Evolutionary conservation across 2,797 vertebrate genomes (phyloP), one percentile per base, ranked within the genome.

Genomic region (Lepilemur ruficaudatus): DNA sequence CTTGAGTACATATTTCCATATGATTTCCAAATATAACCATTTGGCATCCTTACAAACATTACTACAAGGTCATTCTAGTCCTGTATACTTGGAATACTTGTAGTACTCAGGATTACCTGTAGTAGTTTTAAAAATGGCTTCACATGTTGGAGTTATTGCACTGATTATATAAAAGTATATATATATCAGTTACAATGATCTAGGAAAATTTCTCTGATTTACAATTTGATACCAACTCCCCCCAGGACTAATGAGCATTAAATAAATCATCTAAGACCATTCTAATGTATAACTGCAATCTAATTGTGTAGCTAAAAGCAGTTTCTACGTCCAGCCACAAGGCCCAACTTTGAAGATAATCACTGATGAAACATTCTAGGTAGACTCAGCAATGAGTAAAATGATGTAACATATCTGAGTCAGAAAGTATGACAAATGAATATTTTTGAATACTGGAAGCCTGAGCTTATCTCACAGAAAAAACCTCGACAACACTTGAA

Each of bases 341-440:
- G 69, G 79, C 67, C 63, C 78, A 75, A 23, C 2, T 69, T 46
- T 48, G 85, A 82, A 83, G 73, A 89, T 38, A 55, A 63, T 69
- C 61, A 35, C 48, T 48, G 82, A 82, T 95, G 92, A 97, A 94
- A 59, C 82, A 41, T 20, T 76, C 84, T 25, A 70, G 88, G 63
- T 35, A 87, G 80, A 95, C 43, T 93, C 78, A 87, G 91, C 83
- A 94, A 48, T 93, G 50, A 90, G 94, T 17, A 48, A 41, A 63
- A 75, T 90, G 76, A 94, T 84, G 75, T 82, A 79, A 97, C 28
- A 32, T 22, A 65, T 87, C 93, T 88, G 83, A 96, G 97, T 96
- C 95, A 95, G 93, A 95, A 94, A 86, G 59, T 10, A 93, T 86
- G 90, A 89, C 96, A 92, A 91, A 90, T 17, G 67, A 91, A 22